phyloP scores from a whole-genome alignment of 2,888 invertebrate species.

The Sphaerophoria taeniata region DNA sequence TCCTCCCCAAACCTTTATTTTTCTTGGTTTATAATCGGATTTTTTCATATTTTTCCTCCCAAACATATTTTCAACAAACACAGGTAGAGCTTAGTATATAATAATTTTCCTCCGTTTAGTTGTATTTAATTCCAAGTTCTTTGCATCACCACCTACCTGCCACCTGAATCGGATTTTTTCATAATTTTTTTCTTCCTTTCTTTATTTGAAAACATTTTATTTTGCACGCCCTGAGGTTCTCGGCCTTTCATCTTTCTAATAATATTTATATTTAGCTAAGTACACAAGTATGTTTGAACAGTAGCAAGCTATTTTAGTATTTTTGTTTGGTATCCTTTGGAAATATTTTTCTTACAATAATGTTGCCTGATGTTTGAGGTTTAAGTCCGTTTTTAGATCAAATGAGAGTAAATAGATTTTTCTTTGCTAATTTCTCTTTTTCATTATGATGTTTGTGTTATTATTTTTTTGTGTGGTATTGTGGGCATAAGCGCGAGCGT shows the following conservation, averaged over 20 bases:
- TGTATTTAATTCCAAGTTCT: conserved; percentile 62
- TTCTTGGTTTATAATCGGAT: conserved; percentile 65
- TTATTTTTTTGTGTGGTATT: conserved; percentile 22
- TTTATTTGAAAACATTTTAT: background rate
- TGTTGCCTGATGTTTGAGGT: conserved; percentile 38
- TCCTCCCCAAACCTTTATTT: background rate
- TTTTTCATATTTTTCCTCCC: conserved; percentile 30
- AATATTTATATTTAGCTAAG: background rate
- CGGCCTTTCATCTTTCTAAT: conserved; percentile 24
- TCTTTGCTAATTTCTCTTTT: conserved; percentile 68
- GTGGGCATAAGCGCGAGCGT: background rate
- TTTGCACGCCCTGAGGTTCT: background rate
- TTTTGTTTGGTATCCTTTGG: background rate
- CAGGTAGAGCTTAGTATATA: background rate
- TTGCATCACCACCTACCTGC: background rate
- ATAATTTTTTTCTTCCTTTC: background rate
- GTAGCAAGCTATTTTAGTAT: no score
- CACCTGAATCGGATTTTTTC: background rate
- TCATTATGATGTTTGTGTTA: conserved; percentile 49
- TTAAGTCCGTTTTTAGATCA: conserved; percentile 57
- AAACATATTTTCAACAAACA: background rate
- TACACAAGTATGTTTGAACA: background rate
- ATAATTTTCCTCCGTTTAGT: conserved; percentile 54
- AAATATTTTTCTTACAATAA: conserved; percentile 2
- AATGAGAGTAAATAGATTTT: conserved; percentile 61